Evolutionary conservation across 2,113 vertebrate species (phyloP).

Genomic region (Calcarius ornatus): DNA sequence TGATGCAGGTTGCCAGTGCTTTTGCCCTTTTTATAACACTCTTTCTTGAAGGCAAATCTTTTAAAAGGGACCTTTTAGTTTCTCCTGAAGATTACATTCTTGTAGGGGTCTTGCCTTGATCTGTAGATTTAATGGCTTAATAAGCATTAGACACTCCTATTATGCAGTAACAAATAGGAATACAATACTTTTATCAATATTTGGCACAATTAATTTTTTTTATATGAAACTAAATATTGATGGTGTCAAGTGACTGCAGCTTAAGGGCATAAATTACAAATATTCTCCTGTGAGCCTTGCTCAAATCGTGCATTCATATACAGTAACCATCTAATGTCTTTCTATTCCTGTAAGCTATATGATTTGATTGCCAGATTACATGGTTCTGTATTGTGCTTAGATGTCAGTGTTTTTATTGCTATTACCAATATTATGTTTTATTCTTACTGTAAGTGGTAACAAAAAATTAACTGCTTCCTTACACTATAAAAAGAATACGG

Average conservation of each 20-base stretch:
- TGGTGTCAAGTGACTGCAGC: conserved; percentile 37
- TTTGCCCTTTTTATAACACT: background rate
- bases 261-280: conserved; percentile 54
- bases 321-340: conserved; percentile 46
- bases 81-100: background rate
- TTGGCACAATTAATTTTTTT: conserved; percentile 48
- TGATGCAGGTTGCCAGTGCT: background rate
- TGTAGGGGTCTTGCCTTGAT: conserved; percentile 28
- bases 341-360: conserved; percentile 65
- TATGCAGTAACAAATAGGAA: conserved; percentile 45
- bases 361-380: conserved; percentile 53
- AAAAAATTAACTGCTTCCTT: conserved; percentile 57
- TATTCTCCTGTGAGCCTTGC: background rate
- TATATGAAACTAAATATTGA: conserved; percentile 62
- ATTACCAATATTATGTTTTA: conserved; percentile 43
- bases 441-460: conserved; percentile 59
- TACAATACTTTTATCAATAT: conserved; percentile 64
- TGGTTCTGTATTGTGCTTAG: conserved; percentile 32
- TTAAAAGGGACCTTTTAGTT: conserved; percentile 11
- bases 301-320: conserved; percentile 57
- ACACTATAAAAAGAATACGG: conserved; percentile 20
- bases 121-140: conserved; percentile 37
- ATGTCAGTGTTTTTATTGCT: conserved; percentile 59
- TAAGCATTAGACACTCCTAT: conserved; percentile 31
- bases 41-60: conserved; percentile 10